Base-by-base conservation (phyloP, 2,888 invertebrate genomes). In the Tinea pellionella region DNA sequence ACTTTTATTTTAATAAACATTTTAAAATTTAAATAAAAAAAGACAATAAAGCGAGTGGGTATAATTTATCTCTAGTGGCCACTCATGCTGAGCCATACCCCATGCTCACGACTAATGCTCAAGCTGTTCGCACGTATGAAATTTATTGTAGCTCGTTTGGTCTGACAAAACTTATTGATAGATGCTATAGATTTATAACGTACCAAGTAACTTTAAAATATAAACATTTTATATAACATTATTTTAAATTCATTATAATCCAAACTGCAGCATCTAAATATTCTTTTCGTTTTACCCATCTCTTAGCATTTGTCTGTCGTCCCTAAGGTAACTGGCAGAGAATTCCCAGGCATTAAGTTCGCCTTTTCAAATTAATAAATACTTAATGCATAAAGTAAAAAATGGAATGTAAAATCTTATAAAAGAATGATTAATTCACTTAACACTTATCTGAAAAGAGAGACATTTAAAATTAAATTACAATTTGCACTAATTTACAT, bases 21-120 rank as follows among this genome's bases (percentile, higher is more conserved):
- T 24, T 24, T 24, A 24, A 24, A 24, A 24, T 24, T 24, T 3
- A 24, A 24, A 24, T 3, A 24, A 3, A 24, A 24, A 3, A 24
- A 24, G 3, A n/a, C n/a, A n/a, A 24, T 24, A 24, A 24, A 24
- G 24, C 24, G 24, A 3, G 24, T 24, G 24, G 2, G 2, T 37
- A 37, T 68, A 66, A 77, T 75, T 67, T 68, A 73, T 74, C 78
- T 75, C 78, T 60, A 32, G 73, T 64, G 77, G 62, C 71, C 70
- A 68, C 72, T 78, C 71, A 66, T 68, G 68, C 66, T 68, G 68
- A 67, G 64, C 8, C 12, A 41, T n/a, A 8, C 41, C 24, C 41
- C 13, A 15, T 47, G 47, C 15, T 63, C 61, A 64, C 65, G 67
- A 68, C 67, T 67, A 71, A 74, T 75, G 70, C 70, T 73, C 68